Base-by-base conservation (phyloP, 2,113 vertebrate species). In the Colossoma macropomum region DNA sequence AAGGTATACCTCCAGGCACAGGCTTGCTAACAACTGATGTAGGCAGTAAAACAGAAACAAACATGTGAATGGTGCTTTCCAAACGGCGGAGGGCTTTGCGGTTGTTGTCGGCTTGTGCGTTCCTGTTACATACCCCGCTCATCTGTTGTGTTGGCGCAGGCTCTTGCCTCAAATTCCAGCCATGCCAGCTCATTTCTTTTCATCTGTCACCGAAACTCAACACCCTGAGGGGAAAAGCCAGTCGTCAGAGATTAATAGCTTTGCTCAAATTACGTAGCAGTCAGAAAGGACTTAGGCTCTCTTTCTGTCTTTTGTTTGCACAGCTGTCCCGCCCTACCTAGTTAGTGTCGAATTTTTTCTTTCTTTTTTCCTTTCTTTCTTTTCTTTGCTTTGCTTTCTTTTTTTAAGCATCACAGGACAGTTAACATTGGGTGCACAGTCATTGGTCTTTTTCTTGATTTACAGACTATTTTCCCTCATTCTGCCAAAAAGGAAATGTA, bases 181-280 rank as follows among this genome's bases (percentile, higher is more conserved):
- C 75, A 23, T 87, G 85, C 75, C 86, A 86, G 86, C 87, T 86
- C 80, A 21, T 88, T 87, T 86, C 89, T 90, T 84, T 92, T 91
- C 85, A 85, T 90, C 89, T 79, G 84, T 87, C 87, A 85, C 86
- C 15, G 89, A 92, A 92, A 93, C 90, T 87, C 86, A 79, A 87
- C 88, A 88, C 90, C 90, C 89, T 32, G 73, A 73, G 54, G 83
- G 75, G 77, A 52, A 62, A 76, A 77, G 83, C 85, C 82, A 85
- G 74, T 77, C 86, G 80, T 83, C 89, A 32, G 74, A 89, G 88
- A 91, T 90, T 87, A 91, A 87, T 87, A 87, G 87, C 77, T 86
- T 85, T 59, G 62, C 90, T 90, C 89, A 65, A 78, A 87, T 92
- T 89, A 89, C 84, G 76, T 83, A 86, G 88, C 82, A 79, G 78